These are phyloP conservation scores for Ophioderma brevispina DNA, from an alignment of 35 echinoderm and acorn worm genomes.

Conservation along the genomic window DNA sequence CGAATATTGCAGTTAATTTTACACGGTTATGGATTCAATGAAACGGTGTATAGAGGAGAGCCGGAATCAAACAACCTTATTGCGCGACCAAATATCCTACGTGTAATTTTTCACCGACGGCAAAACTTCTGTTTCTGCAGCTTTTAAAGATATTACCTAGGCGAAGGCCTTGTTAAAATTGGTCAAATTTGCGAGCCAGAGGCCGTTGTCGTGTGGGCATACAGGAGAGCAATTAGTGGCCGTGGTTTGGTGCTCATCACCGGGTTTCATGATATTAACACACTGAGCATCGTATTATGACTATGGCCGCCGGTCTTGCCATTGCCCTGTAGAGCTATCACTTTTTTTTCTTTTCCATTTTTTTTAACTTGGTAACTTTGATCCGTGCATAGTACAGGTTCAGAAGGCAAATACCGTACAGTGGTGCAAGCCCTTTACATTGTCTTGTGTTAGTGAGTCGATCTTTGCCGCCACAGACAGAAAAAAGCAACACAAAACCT, in stretches of 20 bases:
- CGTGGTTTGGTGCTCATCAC: background rate
- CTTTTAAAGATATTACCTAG: constrained; percentile 11
- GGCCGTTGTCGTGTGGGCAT: background rate
- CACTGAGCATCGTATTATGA: background rate
- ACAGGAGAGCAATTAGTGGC: background rate
- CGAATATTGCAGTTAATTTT: background rate
- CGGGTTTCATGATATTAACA: background rate
- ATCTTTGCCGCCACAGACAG: too few relatives aligned
- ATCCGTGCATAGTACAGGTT: background rate
- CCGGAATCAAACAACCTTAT: background rate
- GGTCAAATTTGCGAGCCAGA: constrained; percentile 5
- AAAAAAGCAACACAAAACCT: too few relatives aligned
- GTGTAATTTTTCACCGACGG: background rate
- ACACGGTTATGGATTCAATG: background rate
- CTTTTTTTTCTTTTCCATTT: background rate
- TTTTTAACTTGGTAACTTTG: background rate
- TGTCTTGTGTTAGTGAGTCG: too few relatives aligned
- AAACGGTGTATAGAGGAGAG: background rate
- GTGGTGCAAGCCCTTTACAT: too few relatives aligned
- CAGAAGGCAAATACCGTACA: background rate
- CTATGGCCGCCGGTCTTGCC: background rate
- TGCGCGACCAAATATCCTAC: background rate
- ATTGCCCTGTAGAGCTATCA: background rate
- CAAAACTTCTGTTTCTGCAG: background rate
- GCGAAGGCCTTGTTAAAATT: constrained; percentile 9